Conservation (phyloP, 1,140 invertebrate species). For the Lepidotrigona ventralis region DNA sequence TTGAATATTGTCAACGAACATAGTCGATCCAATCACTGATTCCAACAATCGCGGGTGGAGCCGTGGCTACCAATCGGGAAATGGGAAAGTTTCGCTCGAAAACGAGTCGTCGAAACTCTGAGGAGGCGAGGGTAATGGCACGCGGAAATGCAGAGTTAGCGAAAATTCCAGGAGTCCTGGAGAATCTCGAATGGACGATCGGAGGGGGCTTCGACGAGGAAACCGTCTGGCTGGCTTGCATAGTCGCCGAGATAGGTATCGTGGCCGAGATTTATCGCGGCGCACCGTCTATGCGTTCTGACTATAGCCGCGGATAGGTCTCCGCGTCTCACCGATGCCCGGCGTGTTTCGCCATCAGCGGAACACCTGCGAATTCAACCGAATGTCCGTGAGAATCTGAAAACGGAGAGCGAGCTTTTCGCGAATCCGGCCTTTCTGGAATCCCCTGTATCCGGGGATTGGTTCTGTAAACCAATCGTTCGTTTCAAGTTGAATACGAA, state of each 20-base stretch:
- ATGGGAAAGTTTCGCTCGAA: background rate
- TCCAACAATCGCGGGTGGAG: background rate
- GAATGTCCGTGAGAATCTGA: background rate
- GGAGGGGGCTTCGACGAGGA: constrained; percentile 15
- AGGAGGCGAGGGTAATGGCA: too few species aligned
- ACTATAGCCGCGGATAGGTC: constrained; percentile 19
- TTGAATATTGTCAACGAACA: too few species aligned
- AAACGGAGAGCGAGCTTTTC: background rate
- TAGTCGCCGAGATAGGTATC: constrained; percentile 47
- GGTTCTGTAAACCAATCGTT: too few species aligned
- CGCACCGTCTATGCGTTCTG: constrained; percentile 7
- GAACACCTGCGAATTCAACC: constrained; percentile 54
- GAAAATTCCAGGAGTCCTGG: constrained; percentile 20
- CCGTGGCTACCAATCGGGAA: background rate
- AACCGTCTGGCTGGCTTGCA: constrained; percentile 35
- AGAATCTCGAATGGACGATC: constrained; percentile 9
- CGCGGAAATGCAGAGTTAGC: background rate
- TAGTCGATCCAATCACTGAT: too few species aligned
- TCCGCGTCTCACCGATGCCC: background rate
- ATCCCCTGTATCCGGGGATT: too few species aligned
- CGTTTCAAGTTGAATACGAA: too few species aligned
- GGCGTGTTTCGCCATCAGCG: constrained; percentile 41
- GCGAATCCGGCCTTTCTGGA: background rate
- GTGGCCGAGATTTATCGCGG: constrained; percentile 54
- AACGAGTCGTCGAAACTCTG: background rate